These are phyloP conservation scores for Ondatra zibethicus DNA, from an alignment of 2,113 vertebrate species.

Conservation along the genomic window DNA sequence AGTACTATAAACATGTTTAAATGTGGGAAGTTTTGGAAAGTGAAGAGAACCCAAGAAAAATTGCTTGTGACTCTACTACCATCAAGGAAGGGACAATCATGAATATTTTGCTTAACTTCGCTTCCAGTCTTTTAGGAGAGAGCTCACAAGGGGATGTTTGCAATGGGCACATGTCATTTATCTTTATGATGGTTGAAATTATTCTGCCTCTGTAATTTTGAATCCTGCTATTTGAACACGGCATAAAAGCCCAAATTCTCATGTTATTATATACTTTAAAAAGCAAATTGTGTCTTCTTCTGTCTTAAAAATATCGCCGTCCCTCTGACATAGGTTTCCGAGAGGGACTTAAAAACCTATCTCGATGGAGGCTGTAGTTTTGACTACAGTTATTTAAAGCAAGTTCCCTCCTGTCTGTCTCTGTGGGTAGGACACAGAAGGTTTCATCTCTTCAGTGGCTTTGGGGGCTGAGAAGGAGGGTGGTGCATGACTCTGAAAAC, in stretches of 20 bases:
- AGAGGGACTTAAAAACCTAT: neutral
- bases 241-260: neutral
- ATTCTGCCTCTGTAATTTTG: neutral
- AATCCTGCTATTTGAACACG: neutral
- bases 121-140: neutral
- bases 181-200: neutral
- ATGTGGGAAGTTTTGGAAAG: neutral
- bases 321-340: neutral
- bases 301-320: conserved; percentile 9
- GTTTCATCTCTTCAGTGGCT: neutral
- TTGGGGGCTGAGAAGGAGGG: neutral
- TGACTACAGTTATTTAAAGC: neutral
- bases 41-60: neutral
- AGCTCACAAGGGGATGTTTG: neutral
- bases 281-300: neutral
- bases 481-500: neutral
- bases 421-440: neutral
- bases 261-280: neutral
- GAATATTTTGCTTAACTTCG: neutral
- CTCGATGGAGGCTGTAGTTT: neutral
- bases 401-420: neutral
- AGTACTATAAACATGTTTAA: neutral
- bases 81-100: too few relatives aligned
- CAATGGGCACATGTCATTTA: neutral
- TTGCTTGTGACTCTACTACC: neutral